These are phyloP conservation scores for Furcula furcula DNA, from an alignment of 2,888 invertebrate genomes.

Conservation along the genomic window DNA sequence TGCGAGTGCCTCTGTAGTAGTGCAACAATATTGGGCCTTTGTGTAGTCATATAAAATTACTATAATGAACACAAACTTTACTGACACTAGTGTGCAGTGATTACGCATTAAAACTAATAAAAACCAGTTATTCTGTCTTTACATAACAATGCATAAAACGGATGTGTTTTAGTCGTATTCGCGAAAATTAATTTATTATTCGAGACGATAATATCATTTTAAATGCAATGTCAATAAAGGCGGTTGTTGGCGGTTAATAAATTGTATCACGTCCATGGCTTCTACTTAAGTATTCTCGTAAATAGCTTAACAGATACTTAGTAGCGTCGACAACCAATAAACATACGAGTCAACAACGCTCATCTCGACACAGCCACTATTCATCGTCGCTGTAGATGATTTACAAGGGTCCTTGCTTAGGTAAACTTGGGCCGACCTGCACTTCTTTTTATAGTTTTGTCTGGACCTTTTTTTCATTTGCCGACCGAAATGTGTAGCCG, in stretches of 20 bases:
- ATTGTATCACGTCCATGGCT: slow-evolving; percentile 36
- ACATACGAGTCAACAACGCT: slow-evolving; percentile 76
- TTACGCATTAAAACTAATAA: slow-evolving; percentile 16
- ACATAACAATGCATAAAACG: slow-evolving; percentile 5
- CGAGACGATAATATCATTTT: slow-evolving; percentile 4
- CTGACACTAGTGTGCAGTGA: slow-evolving; percentile 24
- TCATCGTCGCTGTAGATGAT: slow-evolving; percentile 75
- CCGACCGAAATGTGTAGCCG: slow-evolving; percentile 69
- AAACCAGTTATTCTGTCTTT: slow-evolving; percentile 10
- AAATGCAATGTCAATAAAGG: slow-evolving; percentile 14
- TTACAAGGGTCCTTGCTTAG: slow-evolving; percentile 81
- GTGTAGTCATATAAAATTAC: slow-evolving; percentile 56
- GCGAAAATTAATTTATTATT: slow-evolving; percentile 8
- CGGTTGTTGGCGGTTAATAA: slow-evolving; percentile 17
- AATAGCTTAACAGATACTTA: slow-evolving; percentile 74
- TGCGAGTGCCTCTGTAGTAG: slow-evolving; percentile 67
- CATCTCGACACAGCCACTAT: slow-evolving; percentile 64
- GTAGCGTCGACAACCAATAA: slow-evolving; percentile 74
- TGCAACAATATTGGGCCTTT: slow-evolving; percentile 71
- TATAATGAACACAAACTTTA: slow-evolving; percentile 49
- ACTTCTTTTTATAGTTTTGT: slow-evolving; percentile 79
- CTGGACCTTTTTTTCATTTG: slow-evolving; percentile 72
- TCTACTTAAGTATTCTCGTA: slow-evolving; percentile 57
- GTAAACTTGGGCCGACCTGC: slow-evolving; percentile 75
- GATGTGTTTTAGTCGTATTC: slow-evolving; percentile 4